phyloP scores from a whole-genome alignment of 2,888 invertebrate genomes.

The Argyra leucocephala region DNA sequence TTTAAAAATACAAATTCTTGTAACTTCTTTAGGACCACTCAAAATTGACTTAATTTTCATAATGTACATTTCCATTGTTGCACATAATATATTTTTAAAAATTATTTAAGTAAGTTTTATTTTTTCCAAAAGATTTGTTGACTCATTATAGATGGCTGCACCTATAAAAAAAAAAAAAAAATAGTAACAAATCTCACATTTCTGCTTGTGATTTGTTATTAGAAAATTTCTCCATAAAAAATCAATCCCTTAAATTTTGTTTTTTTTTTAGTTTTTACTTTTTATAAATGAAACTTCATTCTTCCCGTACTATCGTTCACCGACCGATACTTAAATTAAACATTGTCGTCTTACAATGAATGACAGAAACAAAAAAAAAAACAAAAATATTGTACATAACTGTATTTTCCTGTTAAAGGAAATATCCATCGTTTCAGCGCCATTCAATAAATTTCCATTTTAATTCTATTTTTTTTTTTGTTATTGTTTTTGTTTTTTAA shows the following conservation, averaged over 20 bases:
- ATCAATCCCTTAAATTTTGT: not conserved
- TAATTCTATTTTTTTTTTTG: not conserved
- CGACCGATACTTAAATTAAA: not conserved
- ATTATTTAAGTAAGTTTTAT: not conserved
- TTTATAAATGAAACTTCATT: not conserved
- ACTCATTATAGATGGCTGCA: conserved; percentile 1
- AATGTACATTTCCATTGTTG: not conserved
- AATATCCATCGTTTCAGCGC: not conserved
- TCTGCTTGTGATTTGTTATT: too few relatives aligned
- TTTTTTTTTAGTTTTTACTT: not conserved
- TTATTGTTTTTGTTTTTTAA: not conserved
- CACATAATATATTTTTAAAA: not conserved
- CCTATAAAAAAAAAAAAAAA: conserved; percentile 1
- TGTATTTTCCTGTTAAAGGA: not conserved
- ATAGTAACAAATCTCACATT: not conserved
- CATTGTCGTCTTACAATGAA: not conserved
- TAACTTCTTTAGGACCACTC: too few relatives aligned
- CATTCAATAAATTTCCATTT: not conserved
- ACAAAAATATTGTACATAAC: not conserved
- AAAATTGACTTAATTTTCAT: too few relatives aligned
- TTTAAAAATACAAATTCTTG: not conserved
- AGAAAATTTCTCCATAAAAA: too few relatives aligned
- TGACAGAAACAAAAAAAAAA: not conserved
- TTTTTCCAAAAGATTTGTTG: not conserved
- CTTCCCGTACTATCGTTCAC: not conserved